Conservation (phyloP, 2,113 vertebrate species). For the Hippocampus mohnikei region DNA sequence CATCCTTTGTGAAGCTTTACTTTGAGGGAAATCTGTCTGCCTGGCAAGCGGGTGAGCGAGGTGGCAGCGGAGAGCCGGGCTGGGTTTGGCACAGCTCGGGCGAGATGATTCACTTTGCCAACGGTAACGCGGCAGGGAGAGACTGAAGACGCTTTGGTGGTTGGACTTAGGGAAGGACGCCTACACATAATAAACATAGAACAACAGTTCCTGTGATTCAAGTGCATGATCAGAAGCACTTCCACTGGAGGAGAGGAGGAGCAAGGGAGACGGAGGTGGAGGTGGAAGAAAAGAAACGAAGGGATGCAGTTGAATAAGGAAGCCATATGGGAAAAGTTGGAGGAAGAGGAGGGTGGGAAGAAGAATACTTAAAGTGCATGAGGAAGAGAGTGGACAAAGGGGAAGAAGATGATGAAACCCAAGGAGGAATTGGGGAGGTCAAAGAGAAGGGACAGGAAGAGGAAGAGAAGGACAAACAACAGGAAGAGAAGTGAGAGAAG, state of each 20-base stretch:
- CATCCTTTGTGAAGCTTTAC: neutral
- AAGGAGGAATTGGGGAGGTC: conserved; percentile 1
- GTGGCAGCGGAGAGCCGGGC: neutral
- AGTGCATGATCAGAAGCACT: neutral
- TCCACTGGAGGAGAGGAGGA: neutral
- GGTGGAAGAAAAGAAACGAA: neutral
- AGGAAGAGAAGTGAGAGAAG: too few relatives aligned
- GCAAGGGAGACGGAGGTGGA: neutral
- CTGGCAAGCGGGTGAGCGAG: neutral
- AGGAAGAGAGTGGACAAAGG: neutral
- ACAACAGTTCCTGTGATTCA: too few relatives aligned
- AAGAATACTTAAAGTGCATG: neutral
- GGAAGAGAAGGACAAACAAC: neutral
- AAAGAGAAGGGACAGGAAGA: conserved; percentile 35
- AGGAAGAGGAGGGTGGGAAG: neutral
- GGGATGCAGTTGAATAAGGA: too few relatives aligned
- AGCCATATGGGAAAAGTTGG: neutral
- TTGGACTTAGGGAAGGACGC: neutral
- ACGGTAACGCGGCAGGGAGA: too few relatives aligned
- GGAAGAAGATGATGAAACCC: neutral
- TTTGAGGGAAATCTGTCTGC: neutral
- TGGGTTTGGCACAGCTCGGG: neutral
- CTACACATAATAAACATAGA: neutral
- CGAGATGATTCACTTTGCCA: neutral
- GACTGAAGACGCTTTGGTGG: neutral